phyloP scores from a whole-genome alignment of 2,888 invertebrate species.

The Melieria omissa region DNA sequence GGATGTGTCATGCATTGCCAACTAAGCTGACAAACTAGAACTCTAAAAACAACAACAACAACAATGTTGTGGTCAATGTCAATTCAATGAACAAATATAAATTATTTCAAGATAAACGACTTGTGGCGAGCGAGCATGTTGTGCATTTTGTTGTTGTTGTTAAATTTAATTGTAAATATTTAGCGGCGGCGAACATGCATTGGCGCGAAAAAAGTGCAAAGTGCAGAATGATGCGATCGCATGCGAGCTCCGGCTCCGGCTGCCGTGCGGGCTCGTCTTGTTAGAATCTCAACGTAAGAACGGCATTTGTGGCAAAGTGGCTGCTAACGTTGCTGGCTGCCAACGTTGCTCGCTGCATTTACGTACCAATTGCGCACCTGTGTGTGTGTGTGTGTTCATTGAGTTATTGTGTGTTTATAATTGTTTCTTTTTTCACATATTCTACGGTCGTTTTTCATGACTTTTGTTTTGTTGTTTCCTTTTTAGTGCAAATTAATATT shows the following conservation, averaged over 20 bases:
- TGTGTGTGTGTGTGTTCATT: background rate
- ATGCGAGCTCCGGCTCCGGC: background rate
- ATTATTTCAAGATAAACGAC: conserved; percentile 62
- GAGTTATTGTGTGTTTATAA: conserved; percentile 7
- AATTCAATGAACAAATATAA: conserved; percentile 48
- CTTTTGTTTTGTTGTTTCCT: conserved; percentile 3
- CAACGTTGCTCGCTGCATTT: background rate
- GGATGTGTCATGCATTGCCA: too few species aligned
- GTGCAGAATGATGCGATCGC: conserved; percentile 1
- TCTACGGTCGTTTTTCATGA: conserved; percentile 2
- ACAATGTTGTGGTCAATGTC: conserved; percentile 48
- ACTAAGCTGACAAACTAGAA: too few species aligned
- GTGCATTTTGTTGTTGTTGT: conserved; percentile 36
- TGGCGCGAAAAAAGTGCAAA: background rate
- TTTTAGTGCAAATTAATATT: conserved; percentile 18
- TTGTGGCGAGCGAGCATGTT: conserved; percentile 47
- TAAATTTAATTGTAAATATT: conserved; percentile 26
- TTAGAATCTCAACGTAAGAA: conserved; percentile 1
- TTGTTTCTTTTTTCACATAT: conserved; percentile 12
- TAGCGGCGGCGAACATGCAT: background rate
- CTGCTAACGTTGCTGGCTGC: background rate
- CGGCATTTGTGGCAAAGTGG: background rate
- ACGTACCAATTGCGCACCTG: background rate
- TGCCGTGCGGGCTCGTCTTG: too few species aligned
- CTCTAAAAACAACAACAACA: too few species aligned